Evolutionary conservation across 1,140 invertebrate genomes (phyloP).

Genomic region (Cyphomyrmex costatus): DNA sequence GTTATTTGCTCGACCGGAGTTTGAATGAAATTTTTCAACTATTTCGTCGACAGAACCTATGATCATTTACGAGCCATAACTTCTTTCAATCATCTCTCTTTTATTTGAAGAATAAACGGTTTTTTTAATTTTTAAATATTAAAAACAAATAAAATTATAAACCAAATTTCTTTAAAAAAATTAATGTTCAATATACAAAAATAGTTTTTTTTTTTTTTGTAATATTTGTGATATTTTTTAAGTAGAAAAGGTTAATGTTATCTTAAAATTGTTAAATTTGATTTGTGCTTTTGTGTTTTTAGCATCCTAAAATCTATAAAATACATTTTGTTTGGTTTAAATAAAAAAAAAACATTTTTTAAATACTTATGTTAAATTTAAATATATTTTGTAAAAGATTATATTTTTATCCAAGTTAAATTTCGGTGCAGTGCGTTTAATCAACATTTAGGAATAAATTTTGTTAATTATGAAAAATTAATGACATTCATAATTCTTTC

Average conservation of each 20-base stretch:
- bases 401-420: neutral
- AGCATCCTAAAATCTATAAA: too few relatives aligned
- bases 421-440: neutral
- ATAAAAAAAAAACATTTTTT: too few relatives aligned
- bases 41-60: conserved; percentile 20
- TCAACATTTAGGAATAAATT: neutral
- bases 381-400: neutral
- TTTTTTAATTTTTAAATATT: neutral
- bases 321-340: too few relatives aligned
- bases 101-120: neutral
- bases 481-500: conserved; percentile 7
- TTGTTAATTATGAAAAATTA: neutral
- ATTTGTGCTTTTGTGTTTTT: too few relatives aligned
- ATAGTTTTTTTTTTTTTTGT: too few relatives aligned
- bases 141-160: too few relatives aligned
- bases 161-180: too few relatives aligned
- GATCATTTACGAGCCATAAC: neutral
- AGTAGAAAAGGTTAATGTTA: too few relatives aligned
- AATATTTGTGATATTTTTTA: too few relatives aligned
- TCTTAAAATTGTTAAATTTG: too few relatives aligned
- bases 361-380: neutral
- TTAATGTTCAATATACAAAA: too few relatives aligned
- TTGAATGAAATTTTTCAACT: conserved; percentile 64
- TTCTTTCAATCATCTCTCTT: neutral
- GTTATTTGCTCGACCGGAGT: conserved; percentile 47